Percentiles rank a stretch among this genome's conserved stretches.
These are phyloP conservation scores for Poecilia gillii DNA, from an alignment of 2,797 vertebrate genomes.

Conservation along the genomic window DNA sequence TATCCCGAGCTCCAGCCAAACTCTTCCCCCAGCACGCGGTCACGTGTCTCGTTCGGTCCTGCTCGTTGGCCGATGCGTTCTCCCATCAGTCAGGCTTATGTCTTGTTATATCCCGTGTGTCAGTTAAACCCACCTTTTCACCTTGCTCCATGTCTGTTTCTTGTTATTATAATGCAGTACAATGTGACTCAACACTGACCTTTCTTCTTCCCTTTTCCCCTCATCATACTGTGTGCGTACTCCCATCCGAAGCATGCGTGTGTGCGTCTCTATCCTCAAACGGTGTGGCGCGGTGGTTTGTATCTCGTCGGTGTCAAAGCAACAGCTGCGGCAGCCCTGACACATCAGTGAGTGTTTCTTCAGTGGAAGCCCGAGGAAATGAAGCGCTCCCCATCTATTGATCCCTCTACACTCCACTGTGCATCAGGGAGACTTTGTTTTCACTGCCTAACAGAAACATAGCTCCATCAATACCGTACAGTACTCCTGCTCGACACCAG, in stretches of 20 bases:
- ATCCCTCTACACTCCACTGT: conserved; percentile 79
- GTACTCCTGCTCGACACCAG: conserved; percentile 66
- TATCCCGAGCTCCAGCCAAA: conserved; percentile 74
- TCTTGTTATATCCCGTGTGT: conserved; percentile 71
- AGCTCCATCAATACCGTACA: conserved; percentile 81
- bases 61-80: conserved; percentile 71
- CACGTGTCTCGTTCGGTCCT: conserved; percentile 74
- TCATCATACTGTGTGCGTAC: conserved; percentile 16
- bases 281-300: conserved; percentile 54
- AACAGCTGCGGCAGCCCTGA: conserved; percentile 72
- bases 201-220: conserved; percentile 45
- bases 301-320: conserved; percentile 66
- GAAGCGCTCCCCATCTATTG: conserved; percentile 77
- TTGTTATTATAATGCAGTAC: conserved; percentile 65
- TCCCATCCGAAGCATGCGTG: conserved; percentile 21
- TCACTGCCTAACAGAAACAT: conserved; percentile 81
- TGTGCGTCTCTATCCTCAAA: conserved; percentile 33
- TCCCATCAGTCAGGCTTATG: conserved; percentile 73
- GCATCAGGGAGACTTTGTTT: conserved; percentile 82
- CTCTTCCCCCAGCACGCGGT: conserved; percentile 62
- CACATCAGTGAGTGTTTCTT: conserved; percentile 80
- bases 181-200: conserved; percentile 52
- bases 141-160: conserved; percentile 55
- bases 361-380: conserved; percentile 78
- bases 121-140: conserved; percentile 65